A percentile compares a stretch with the other conserved stretches of the same genome.
Conservation (phyloP, 2,797 vertebrate species). For the Enteromius afrohamiltoni region DNA sequence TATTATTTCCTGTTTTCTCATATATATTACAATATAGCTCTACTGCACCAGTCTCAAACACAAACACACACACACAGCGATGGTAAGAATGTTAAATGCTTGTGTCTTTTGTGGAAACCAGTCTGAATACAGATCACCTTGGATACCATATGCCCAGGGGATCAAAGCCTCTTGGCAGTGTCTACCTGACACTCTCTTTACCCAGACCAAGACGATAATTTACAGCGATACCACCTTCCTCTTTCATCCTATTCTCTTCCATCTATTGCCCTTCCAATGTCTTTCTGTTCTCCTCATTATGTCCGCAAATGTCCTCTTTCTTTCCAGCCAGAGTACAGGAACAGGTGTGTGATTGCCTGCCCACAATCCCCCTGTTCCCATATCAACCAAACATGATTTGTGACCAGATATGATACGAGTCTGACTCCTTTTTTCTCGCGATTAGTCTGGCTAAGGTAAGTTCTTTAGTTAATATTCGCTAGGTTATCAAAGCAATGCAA, state of each 20-base stretch:
- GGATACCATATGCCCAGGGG: constrained; percentile 12
- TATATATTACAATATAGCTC: neutral
- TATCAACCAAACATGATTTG: constrained; percentile 17
- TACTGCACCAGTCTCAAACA: neutral
- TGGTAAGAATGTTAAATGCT: constrained; percentile 25
- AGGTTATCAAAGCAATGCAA: constrained; percentile 47
- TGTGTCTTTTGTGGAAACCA: constrained; percentile 16
- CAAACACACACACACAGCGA: neutral
- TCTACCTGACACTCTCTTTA: constrained; percentile 41
- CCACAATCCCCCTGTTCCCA: neutral
- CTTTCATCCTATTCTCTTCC: constrained; percentile 9
- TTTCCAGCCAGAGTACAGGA: neutral
- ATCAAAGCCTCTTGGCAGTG: constrained; percentile 29
- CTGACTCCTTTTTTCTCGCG: constrained; percentile 8
- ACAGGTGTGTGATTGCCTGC: constrained; percentile 10
- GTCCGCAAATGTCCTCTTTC: constrained; percentile 1
- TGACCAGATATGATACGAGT: neutral
- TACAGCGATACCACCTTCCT: constrained; percentile 4
- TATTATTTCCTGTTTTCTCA: constrained; percentile 6
- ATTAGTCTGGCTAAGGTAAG: constrained; percentile 30
- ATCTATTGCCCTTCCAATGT: constrained; percentile 22
- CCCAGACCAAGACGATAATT: constrained; percentile 19
- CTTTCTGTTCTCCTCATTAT: constrained; percentile 31
- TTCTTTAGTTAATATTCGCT: constrained; percentile 31
- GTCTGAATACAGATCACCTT: constrained; percentile 33